These are phyloP conservation scores for Lutjanus campechanus DNA, from an alignment of 2,797 vertebrate species.

Conservation along the genomic window DNA sequence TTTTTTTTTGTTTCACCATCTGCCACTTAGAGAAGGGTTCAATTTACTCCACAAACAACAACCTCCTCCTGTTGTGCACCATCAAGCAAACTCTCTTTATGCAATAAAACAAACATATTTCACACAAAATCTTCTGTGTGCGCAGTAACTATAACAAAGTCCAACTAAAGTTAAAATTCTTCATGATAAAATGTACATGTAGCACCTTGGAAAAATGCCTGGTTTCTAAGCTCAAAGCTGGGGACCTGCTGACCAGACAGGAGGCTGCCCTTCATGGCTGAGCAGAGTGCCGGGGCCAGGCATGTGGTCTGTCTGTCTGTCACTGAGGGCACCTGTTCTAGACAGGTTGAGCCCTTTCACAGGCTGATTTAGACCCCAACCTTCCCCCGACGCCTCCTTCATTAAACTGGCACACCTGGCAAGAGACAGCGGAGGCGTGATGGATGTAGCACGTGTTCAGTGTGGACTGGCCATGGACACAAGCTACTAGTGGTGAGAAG, in stretches of 20 bases:
- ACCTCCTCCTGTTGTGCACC: not conserved
- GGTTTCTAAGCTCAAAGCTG: constrained; percentile 32
- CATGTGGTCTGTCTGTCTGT: constrained; percentile 36
- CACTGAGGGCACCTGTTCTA: constrained; percentile 43
- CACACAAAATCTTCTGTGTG: not conserved
- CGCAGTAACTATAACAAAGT: not conserved
- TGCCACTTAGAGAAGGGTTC: not conserved
- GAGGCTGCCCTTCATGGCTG: constrained; percentile 63
- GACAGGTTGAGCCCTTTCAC: constrained; percentile 48
- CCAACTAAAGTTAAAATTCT: constrained; percentile 3
- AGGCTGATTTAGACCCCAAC: constrained; percentile 30
- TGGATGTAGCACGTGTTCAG: constrained; percentile 32
- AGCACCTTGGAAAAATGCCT: constrained; percentile 15
- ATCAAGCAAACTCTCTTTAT: not conserved
- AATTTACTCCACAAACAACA: constrained; percentile 1
- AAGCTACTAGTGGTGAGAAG: constrained; percentile 26
- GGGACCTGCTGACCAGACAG: constrained; percentile 51
- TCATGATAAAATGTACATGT: not conserved
- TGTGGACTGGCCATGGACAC: constrained; percentile 23
- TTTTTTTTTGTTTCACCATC: constrained; percentile 22
- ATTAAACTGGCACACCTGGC: constrained; percentile 56
- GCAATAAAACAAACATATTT: not conserved
- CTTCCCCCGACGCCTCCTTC: constrained; percentile 6
- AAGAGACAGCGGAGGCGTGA: constrained; percentile 33
- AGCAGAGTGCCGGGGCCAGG: constrained; percentile 32